A percentile compares a stretch with the other conserved stretches of the same genome.
Conservation (phyloP, 2,113 vertebrate genomes). For the Cheirogaleus medius region DNA sequence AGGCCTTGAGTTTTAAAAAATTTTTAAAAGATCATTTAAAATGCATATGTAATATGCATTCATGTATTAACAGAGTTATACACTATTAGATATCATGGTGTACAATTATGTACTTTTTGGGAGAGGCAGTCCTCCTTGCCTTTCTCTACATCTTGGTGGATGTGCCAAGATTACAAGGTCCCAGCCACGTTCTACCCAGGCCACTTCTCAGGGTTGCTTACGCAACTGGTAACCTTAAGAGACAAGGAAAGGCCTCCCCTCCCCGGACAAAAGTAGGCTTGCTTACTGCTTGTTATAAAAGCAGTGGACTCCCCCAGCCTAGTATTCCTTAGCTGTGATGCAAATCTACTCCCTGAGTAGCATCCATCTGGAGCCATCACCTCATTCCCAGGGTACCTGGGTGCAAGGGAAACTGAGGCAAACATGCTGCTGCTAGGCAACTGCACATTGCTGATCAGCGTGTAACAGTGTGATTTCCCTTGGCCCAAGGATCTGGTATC, state of each 20-base stretch:
- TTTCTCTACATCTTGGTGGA: not conserved
- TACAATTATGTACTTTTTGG: not conserved
- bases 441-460: rapidly evolving
- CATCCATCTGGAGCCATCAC: rapidly evolving
- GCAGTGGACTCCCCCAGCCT: not conserved
- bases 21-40: not conserved
- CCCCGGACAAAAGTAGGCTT: not conserved
- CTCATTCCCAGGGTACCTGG: not conserved
- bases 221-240: not conserved
- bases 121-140: not conserved
- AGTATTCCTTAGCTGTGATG: not conserved
- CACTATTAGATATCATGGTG: not conserved
- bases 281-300: not conserved
- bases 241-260: not conserved
- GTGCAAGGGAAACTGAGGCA: no score
- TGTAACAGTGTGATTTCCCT: not conserved
- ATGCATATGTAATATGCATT: not conserved
- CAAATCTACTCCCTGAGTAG: not conserved
- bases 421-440: rapidly evolving
- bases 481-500: not conserved
- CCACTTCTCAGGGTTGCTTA: not conserved
- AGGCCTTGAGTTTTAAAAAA: not conserved
- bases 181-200: no score
- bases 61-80: not conserved
- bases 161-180: not conserved